Base-by-base conservation (phyloP, 1,140 invertebrate species). In the Megathymus violae region DNA sequence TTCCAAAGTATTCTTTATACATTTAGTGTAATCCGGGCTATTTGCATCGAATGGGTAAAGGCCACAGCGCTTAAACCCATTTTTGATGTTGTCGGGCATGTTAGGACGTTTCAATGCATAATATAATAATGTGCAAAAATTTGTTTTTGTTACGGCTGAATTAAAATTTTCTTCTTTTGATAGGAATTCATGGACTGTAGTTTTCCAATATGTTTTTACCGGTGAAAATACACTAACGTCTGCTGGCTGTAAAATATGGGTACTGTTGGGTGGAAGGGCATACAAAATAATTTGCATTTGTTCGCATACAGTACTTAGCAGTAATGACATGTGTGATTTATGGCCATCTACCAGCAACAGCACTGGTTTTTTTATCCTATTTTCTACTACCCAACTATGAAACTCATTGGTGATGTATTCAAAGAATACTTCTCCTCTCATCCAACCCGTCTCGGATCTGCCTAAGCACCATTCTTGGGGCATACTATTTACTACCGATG, bases 211-310 rank as follows among this genome's bases (percentile, higher is more conserved):
- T 1, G 25, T 4, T 31, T 31, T 31, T 31, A 31, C 3, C 27
- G 27, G 9, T 31, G 27, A 4, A 31, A 89, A 92, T 1, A 88
- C 70, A 14, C 69, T 74, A 2, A 91, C 81, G 63, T 90, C 83
- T n/a, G 83, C 75, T 10, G 85, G 83, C 58, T 91, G 88, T 31
- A 91, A 58, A 3, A 91, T 78, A 61, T 91, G n/a, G n/a, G n/a
- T n/a, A n/a, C n/a, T n/a, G n/a, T n/a, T n/a, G n/a, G n/a, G n/a
- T n/a, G n/a, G n/a, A n/a, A n/a, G n/a, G n/a, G n/a, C n/a, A n/a
- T n/a, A n/a, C n/a, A n/a, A n/a, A n/a, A n/a, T n/a, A n/a, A n/a
- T n/a, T n/a, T n/a, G n/a, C n/a, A n/a, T n/a, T n/a, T n/a, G n/a
- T n/a, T n/a, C n/a, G n/a, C n/a, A 91, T 50, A 88, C 83, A 50